phyloP scores from a whole-genome alignment of 2,888 invertebrate species.

The Vandiemenella viatica region DNA sequence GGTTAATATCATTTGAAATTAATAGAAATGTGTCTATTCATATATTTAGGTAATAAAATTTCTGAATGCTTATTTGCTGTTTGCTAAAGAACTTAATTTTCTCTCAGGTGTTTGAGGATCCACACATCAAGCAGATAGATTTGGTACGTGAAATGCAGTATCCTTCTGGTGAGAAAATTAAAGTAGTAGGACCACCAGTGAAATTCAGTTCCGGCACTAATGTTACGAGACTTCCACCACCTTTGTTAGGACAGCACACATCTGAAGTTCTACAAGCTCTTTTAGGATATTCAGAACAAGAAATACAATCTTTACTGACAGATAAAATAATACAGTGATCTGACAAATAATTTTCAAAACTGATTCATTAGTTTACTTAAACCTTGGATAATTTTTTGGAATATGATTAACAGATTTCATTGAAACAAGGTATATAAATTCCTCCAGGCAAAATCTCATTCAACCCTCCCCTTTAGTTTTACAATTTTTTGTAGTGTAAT shows the following conservation, averaged over 20 bases:
- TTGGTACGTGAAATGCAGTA: constrained; percentile 58
- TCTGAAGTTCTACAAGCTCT: constrained; percentile 51
- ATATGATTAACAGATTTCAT: too few relatives aligned
- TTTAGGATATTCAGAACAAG: constrained; percentile 43
- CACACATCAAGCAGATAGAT: constrained; percentile 60
- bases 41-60: background rate
- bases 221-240: constrained; percentile 57
- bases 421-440: too few relatives aligned
- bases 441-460: too few relatives aligned
- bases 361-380: too few relatives aligned
- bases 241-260: constrained; percentile 79
- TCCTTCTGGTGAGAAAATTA: constrained; percentile 45
- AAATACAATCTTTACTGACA: constrained; percentile 36
- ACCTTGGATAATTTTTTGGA: too few relatives aligned
- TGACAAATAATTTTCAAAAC: too few relatives aligned
- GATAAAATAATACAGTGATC: constrained; percentile 21
- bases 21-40: too few relatives aligned
- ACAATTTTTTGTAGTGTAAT: too few relatives aligned
- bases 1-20: too few relatives aligned
- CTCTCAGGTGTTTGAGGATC: constrained; percentile 63
- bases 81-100: constrained; percentile 5
- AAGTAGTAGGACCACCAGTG: constrained; percentile 77
- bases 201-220: constrained; percentile 59
- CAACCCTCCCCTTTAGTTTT: too few relatives aligned
- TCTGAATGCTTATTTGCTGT: constrained; percentile 2